Base-by-base conservation (phyloP, 1,140 invertebrate species). In the Cotesia glomerata region DNA sequence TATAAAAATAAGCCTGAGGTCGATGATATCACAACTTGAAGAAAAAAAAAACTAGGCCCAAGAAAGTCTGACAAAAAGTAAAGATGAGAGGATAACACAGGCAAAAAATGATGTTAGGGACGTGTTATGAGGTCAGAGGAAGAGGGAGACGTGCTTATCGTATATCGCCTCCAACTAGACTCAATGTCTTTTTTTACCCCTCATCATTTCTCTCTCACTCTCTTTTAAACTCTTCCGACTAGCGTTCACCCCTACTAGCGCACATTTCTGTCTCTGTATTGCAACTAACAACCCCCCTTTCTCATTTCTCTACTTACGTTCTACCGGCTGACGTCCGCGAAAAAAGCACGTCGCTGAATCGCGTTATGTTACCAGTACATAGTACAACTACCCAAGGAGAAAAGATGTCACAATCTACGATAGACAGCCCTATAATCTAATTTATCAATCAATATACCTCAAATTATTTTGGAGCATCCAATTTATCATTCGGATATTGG, bases 131-230 rank as follows among this genome's bases (percentile, higher is more conserved):
- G 83, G 80, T 84, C 80, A 82, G 76, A 81, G 75, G 78, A 80
- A 78, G 79, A 77, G 78, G 78, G 80, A 83, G 18, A 81, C 84
- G 85, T 86, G 85, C 85, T 87, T 87, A 87, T 87, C 86, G 81
- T 84, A 83, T 84, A 86, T 86, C 84, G 85, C 84, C 81, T 82
- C 80, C 72, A 85, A 78, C 81, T 81, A 81, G 76, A 79, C 82
- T 80, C 76, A 74, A 80, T 65, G 49, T 8, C 39, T 45, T 45
- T 7, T 11, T 45, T 45, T 45, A 7, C 11, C 11, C 11, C 39
- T 45, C 39, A 26, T 26, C 0, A 26, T 45, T 2, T 45, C 39
- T 45, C 7, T 45, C 39, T 45, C 39, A 9, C 7, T 45, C 39
- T 45, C 0, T 45, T 9, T 39, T 39, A 39, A 5, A 8, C 36